These are phyloP conservation scores for Pygathrix nemaeus DNA, from an alignment of 2,113 vertebrate genomes.

Conservation along the genomic window DNA sequence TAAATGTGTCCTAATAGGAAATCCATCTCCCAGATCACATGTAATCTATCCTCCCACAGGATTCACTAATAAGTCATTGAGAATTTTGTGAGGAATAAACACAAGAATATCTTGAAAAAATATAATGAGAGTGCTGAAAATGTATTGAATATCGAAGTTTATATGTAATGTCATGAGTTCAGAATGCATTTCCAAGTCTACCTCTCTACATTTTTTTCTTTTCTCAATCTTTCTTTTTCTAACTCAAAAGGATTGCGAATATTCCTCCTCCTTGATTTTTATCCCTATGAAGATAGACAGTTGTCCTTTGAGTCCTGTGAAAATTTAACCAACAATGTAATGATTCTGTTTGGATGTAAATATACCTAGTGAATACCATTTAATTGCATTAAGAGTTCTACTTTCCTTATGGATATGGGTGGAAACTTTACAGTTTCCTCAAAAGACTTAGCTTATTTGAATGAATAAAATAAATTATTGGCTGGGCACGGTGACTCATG, in stretches of 20 bases:
- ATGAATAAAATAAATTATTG: slow-evolving; percentile 10
- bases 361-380: neutral
- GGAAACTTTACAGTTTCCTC: neutral
- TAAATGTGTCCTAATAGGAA: slow-evolving; percentile 7
- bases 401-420: neutral
- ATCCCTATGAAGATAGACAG: neutral
- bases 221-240: neutral
- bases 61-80: slow-evolving; percentile 13
- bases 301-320: neutral
- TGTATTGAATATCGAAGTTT: neutral
- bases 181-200: neutral
- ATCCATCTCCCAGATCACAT: neutral
- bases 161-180: slow-evolving; percentile 22
- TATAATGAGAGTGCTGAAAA: slow-evolving; percentile 6
- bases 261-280: slow-evolving; percentile 8
- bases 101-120: neutral
- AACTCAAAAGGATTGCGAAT: neutral
- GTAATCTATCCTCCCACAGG: neutral
- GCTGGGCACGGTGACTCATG: too few relatives aligned
- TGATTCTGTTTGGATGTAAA: slow-evolving; percentile 1
- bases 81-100: slow-evolving; percentile 27
- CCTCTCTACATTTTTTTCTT: neutral
- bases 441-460: neutral
- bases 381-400: neutral
- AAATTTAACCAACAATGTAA: slow-evolving; percentile 36